These are phyloP conservation scores for Erebia epiphron DNA, from an alignment of 2,888 invertebrate genomes.

Conservation along the genomic window DNA sequence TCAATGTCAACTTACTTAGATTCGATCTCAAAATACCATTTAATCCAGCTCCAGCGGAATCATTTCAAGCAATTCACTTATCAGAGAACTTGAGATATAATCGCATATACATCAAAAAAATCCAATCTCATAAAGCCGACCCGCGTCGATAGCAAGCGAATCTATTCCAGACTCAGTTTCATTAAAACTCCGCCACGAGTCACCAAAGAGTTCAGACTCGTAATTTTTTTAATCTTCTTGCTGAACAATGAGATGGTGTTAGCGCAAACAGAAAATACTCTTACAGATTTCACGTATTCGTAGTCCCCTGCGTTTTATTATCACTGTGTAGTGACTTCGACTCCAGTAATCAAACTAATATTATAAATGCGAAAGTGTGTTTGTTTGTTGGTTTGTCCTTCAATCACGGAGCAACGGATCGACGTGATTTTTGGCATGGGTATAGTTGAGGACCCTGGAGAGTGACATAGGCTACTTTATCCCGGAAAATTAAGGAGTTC, in stretches of 20 bases:
- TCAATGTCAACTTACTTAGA: background rate
- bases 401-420: no score
- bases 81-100: conserved; percentile 6
- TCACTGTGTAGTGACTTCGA: background rate
- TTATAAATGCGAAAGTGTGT: no score
- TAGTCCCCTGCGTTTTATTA: background rate
- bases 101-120: conserved; percentile 29
- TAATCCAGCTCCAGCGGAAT: background rate
- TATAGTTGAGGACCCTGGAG: no score
- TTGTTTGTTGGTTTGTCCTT: no score
- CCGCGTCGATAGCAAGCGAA: conserved; percentile 16
- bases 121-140: conserved; percentile 18
- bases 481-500: no score
- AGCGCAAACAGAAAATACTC: conserved; percentile 37
- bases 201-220: conserved; percentile 52
- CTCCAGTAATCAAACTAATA: no score
- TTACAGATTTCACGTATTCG: conserved; percentile 30
- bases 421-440: no score
- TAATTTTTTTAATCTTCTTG: conserved; percentile 62
- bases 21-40: conserved; percentile 9
- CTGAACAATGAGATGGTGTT: conserved; percentile 49
- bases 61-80: conserved; percentile 19
- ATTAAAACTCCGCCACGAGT: conserved; percentile 55
- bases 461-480: no score
- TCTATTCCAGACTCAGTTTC: conserved; percentile 45